Conservation (phyloP, 2,113 vertebrate species). For the Platanista minor region DNA sequence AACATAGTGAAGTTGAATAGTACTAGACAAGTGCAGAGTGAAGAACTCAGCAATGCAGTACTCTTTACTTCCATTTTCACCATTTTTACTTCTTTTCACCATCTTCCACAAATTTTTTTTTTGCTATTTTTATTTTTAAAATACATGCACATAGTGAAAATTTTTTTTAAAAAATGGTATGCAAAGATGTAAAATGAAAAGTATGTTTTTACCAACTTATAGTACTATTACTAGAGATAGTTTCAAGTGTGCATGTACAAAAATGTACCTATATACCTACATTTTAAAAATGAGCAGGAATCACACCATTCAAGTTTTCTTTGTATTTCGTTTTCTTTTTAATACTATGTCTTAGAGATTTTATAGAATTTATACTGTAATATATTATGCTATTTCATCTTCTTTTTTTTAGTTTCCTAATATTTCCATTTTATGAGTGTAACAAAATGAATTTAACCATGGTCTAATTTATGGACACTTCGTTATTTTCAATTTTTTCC, state of each 20-base stretch:
- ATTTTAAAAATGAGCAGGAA: slow-evolving; percentile 7
- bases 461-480: not conserved
- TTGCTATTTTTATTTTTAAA: not conserved
- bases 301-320: not conserved
- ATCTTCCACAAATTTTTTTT: not conserved
- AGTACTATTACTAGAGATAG: not conserved
- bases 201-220: not conserved
- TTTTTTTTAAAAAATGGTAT: not conserved
- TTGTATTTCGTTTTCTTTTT: not conserved
- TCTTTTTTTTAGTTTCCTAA: not conserved
- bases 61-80: not conserved
- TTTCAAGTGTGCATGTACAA: not conserved
- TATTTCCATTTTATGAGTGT: not conserved
- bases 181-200: not conserved
- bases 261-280: not conserved
- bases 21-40: not conserved
- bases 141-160: not conserved
- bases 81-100: not conserved
- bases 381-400: not conserved
- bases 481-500: not conserved
- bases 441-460: not conserved
- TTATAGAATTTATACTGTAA: not conserved
- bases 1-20: not conserved
- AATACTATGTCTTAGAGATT: not conserved
- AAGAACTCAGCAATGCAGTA: not conserved